Percentiles rank a stretch among this genome's conserved stretches.
phyloP scores from a whole-genome alignment of 2,888 invertebrate genomes.

The Agrochola lychnidis region DNA sequence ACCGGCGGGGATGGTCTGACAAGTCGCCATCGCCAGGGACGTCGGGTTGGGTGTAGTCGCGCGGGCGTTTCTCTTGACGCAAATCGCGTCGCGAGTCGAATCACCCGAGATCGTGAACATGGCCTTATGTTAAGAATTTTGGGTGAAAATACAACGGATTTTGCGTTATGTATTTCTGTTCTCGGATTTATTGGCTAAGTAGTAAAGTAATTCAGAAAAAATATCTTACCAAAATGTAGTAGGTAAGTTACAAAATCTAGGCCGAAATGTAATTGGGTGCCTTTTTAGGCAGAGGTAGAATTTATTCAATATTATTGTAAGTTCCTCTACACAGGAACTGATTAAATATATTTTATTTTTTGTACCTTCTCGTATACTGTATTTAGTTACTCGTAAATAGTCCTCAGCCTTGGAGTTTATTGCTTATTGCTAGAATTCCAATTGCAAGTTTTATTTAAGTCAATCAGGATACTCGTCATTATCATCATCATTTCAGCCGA shows the following conservation, averaged over 20 bases:
- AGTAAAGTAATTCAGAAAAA: neutral
- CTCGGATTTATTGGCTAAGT: too few relatives aligned
- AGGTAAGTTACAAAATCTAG: constrained; percentile 4
- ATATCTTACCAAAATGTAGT: neutral
- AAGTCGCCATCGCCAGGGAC: neutral
- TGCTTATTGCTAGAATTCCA: neutral
- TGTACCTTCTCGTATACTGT: neutral
- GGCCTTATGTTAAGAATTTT: neutral
- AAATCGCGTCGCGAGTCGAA: neutral
- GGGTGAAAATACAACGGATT: neutral
- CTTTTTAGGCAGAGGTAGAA: neutral
- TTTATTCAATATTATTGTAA: neutral
- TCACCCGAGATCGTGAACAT: neutral
- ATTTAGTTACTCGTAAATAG: neutral
- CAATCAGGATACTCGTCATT: too few relatives aligned
- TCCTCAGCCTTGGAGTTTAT: neutral
- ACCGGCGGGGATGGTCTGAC: neutral
- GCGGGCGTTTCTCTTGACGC: neutral
- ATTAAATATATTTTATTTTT: neutral
- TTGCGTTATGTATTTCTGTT: neutral
- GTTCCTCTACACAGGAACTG: neutral
- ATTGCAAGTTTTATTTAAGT: neutral
- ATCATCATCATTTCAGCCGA: too few relatives aligned
- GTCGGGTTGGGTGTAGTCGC: neutral
- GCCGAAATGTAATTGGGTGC: constrained; percentile 1